Percentiles rank a stretch among this genome's conserved stretches.
Evolutionary conservation across 2,113 vertebrate species (phyloP).

Genomic region (Syrrhaptes paradoxus): DNA sequence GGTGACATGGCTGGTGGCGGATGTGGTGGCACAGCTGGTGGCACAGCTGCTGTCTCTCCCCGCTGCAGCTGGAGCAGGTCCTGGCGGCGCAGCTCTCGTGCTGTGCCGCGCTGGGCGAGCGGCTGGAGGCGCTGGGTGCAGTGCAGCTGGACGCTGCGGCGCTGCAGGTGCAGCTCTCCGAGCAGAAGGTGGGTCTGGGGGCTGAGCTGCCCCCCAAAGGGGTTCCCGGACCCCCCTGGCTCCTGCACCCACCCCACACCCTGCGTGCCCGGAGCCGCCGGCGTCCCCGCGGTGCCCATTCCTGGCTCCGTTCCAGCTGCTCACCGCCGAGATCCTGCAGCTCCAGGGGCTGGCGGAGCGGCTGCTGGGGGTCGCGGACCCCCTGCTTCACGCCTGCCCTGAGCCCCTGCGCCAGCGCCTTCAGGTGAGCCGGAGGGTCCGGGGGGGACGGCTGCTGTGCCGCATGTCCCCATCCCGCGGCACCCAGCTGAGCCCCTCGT

Average conservation of each 20-base stretch:
- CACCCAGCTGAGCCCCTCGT: accelerated
- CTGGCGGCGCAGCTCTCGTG: constrained; percentile 77
- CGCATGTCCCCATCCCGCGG: accelerated
- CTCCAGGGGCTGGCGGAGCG: constrained; percentile 83
- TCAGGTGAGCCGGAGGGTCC: constrained; percentile 64
- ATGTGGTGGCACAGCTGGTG: too few species aligned
- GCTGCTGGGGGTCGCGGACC: constrained; percentile 77
- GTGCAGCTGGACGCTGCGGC: constrained; percentile 72
- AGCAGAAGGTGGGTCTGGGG: constrained; percentile 80
- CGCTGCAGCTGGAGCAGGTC: constrained; percentile 79
- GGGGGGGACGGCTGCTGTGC: too few species aligned
- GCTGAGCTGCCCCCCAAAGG: too few species aligned
- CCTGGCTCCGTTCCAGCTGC: constrained; percentile 64
- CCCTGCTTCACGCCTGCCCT: constrained; percentile 69
- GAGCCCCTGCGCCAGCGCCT: constrained; percentile 32
- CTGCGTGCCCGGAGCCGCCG: accelerated
- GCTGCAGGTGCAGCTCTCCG: constrained; percentile 76
- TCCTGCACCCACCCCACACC: too few species aligned
- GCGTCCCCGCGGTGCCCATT: too few species aligned
- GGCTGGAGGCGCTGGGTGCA: constrained; percentile 72
- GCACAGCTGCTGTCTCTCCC: too few species aligned
- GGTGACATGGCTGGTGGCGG: too few species aligned
- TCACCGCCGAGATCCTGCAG: constrained; percentile 85
- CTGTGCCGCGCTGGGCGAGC: constrained; percentile 55
- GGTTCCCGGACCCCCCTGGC: not conserved